Base-by-base conservation (phyloP, 2,888 invertebrate species). In the Xylota segnis region DNA sequence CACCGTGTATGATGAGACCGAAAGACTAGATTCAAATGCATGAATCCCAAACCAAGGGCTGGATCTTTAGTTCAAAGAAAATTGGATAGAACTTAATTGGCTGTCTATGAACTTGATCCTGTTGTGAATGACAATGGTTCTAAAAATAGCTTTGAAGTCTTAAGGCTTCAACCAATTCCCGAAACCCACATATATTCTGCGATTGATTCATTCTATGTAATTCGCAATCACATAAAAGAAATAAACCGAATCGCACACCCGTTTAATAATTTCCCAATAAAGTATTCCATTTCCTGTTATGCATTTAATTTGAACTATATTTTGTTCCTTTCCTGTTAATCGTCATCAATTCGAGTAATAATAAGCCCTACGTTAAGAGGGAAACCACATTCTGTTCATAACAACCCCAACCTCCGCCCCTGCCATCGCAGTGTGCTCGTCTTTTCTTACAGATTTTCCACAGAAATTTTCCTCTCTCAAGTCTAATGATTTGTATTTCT, bases 291-390 rank as follows among this genome's bases (percentile, higher is more conserved):
- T 58, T 34, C 50, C 6, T 16, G 47, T 18, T 18, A 45, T 32
- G 18, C n/a, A 16, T 5, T 56, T 29, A 14, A 32, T 34, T 16
- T 14, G 32, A 56, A 56, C 5, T 12, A 23, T 23, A 23, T 23
- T 23, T 32, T 34, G 5, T 37, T 58, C 23, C 18, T 34, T 37
- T 37, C 32, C 14, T 12, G 47, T 10, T 71, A 72, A 72, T 59
- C 27, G 16, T 7, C 37, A 50, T 3, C 71, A 50, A 50, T 71
- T 71, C 7, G 12, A 47, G 10, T 14, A 16, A 58, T 23, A 63
- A 32, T 32, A 5, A 59, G 59, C 43, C 43, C 4, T 7, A 43
- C 18, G 9, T 10, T 12, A 23, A 27, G 27, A 23, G 1, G 4
- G 56, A 10, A 54, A 54, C 5, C 56, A n/a, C 5, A 29, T 0